Percentiles rank a stretch among this genome's conserved stretches.
Conservation (phyloP, 1,140 invertebrate genomes). For the Saccostrea echinata region DNA sequence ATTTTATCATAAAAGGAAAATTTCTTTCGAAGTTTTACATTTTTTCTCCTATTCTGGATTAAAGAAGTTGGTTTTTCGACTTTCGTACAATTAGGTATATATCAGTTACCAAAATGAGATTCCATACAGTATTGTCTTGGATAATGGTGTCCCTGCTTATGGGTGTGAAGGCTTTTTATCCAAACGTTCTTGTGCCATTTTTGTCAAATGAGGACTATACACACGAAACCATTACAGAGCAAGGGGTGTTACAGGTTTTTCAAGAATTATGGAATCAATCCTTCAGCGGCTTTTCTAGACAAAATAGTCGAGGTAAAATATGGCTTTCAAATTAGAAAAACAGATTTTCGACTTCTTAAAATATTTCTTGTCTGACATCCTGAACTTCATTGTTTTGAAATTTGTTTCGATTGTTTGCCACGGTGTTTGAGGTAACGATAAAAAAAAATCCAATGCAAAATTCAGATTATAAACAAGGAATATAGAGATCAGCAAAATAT, state of each 20-base stretch:
- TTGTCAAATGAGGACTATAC: conserved; percentile 58
- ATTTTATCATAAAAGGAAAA: background rate
- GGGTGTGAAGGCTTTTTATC: conserved; percentile 4
- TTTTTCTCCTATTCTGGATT: background rate
- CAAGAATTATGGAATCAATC: conserved; percentile 1
- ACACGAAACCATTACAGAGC: conserved; percentile 63
- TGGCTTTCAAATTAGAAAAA: background rate
- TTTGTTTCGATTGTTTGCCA: background rate
- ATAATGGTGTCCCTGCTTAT: background rate
- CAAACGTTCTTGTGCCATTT: conserved; percentile 15
- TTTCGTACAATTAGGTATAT: background rate
- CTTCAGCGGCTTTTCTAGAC: background rate
- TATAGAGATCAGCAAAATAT: background rate
- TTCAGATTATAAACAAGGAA: background rate
- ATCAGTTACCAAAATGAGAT: conserved; percentile 18
- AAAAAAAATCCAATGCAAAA: background rate
- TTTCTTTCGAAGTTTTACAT: background rate
- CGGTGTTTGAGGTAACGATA: background rate
- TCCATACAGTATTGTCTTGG: background rate
- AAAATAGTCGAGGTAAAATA: background rate
- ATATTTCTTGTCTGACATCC: background rate
- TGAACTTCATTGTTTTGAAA: background rate
- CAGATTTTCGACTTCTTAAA: background rate
- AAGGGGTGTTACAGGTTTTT: conserved; percentile 57
- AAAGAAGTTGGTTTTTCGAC: background rate